Base-by-base conservation (phyloP, 2,797 vertebrate species). In the Platyrinchus mystaceus region DNA sequence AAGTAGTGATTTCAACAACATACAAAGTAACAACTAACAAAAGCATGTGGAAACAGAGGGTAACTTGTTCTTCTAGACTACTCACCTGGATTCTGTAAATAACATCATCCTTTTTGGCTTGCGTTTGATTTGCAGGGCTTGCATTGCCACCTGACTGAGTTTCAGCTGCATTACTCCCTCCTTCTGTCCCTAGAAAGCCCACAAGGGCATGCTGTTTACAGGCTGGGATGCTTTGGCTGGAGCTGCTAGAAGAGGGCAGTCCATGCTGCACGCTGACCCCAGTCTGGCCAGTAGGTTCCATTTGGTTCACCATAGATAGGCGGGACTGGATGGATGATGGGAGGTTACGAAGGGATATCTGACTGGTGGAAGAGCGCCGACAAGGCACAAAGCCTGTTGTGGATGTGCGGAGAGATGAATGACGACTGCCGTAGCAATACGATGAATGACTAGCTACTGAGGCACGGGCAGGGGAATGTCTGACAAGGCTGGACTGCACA, bases 41-140 rank as follows among this genome's bases (percentile, higher is more conserved):
- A 78, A 90, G 47, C 50, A 58, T 0, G 0, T 3, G 18, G 60
- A 68, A 87, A 53, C 67, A 27, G 0, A 79, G n/a, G 32, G 89
- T 86, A 95, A 67, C 50, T 62, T 49, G 43, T 80, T 94, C 63
- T 73, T 96, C 90, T 59, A 43, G 60, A 68, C 94, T 79, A 77
- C 97, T 98, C 88, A 99, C 99, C 98, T 99, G 99, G 78, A 99
- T 99, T 98, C 99, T 98, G 98, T 99, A 99, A 96, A 99, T 98
- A 97, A 99, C 99, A 78, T 99, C 99, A 44, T 99, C 99, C 92
- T 97, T 99, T 98, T 97, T 99, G 98, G 98, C 97, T 97, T 98
- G 98, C 96, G 98, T 87, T 97, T 98, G 95, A 92, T 67, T 98
- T 95, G 97, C 97, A 97, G 98, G 97, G 96, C 98, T 98, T 78